Evolutionary conservation across 1,140 invertebrate genomes (phyloP).

Genomic region (Heliothis subflexa): DNA sequence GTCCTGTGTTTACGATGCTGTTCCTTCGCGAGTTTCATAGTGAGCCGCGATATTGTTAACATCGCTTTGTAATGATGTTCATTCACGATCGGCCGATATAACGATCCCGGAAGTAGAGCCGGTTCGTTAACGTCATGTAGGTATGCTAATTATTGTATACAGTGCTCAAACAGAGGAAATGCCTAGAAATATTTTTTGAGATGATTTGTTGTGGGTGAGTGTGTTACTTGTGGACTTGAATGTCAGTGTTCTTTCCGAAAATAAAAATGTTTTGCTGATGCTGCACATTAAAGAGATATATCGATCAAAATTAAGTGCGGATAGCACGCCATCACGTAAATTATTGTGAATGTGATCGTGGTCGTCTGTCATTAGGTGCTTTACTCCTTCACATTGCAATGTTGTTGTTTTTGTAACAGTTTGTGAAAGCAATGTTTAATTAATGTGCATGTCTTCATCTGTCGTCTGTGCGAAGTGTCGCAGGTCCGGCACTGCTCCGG

Average conservation of each 20-base stretch:
- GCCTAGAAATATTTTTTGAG: conserved; percentile 37
- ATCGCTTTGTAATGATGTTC: conserved; percentile 74
- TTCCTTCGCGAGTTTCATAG: conserved; percentile 55
- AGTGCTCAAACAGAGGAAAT: conserved; percentile 63
- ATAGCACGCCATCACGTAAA: conserved; percentile 36
- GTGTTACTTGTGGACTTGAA: conserved; percentile 29
- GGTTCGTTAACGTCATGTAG: conserved; percentile 80
- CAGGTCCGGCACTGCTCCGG: conserved; percentile 59
- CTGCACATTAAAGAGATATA: conserved; percentile 4
- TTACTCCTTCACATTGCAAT: conserved; percentile 44
- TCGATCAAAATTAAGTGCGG: conserved; percentile 15
- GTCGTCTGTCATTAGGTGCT: conserved; percentile 44
- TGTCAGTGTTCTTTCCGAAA: conserved; percentile 23
- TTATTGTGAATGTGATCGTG: conserved; percentile 43
- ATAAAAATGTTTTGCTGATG: conserved; percentile 12
- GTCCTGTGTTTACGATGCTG: conserved; percentile 52
- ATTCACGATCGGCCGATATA: conserved; percentile 75
- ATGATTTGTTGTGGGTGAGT: conserved; percentile 47
- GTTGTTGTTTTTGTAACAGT: conserved; percentile 57
- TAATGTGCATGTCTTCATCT: conserved; percentile 65
- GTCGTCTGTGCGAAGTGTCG: conserved; percentile 58
- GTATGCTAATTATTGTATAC: conserved; percentile 80
- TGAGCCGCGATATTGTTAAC: conserved; percentile 58
- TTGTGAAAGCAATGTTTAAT: conserved; percentile 69
- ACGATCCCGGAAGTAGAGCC: conserved; percentile 83